Evolutionary conservation across 2,888 invertebrate species (phyloP).

Genomic region (Tethea ocularis): DNA sequence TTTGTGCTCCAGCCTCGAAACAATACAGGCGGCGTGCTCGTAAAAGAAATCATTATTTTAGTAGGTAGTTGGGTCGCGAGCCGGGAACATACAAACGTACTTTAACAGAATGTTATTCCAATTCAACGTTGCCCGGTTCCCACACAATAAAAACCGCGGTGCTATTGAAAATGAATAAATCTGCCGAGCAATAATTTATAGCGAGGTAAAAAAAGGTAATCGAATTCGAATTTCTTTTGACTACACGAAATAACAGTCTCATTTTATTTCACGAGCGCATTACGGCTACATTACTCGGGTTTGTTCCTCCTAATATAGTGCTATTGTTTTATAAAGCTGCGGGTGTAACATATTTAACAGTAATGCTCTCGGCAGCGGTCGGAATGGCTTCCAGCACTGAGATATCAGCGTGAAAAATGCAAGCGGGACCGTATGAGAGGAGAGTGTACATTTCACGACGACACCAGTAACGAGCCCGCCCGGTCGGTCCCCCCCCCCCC

Average conservation of each 20-base stretch:
- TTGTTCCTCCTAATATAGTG: not conserved
- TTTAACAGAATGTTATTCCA: slow-evolving; percentile 1
- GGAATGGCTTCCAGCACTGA: not conserved
- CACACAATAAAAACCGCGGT: slow-evolving; percentile 3
- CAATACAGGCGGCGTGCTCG: slow-evolving; percentile 22
- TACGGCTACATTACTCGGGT: not conserved
- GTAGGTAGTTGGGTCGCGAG: slow-evolving; percentile 11
- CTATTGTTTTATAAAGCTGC: slow-evolving; percentile 1
- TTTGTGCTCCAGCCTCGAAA: slow-evolving; percentile 27
- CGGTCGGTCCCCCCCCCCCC: not conserved
- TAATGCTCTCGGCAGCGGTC: slow-evolving; percentile 5
- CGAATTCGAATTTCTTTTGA: not conserved
- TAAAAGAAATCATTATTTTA: slow-evolving; percentile 32
- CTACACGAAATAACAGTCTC: not conserved
- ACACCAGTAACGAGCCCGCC: not conserved
- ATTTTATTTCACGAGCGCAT: not conserved
- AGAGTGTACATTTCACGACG: not conserved
- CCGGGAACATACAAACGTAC: slow-evolving; percentile 2
- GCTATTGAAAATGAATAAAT: slow-evolving; percentile 2
- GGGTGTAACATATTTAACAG: slow-evolving; percentile 5
- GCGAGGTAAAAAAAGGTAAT: not conserved
- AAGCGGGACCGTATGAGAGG: not conserved
- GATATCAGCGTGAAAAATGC: slow-evolving; percentile 5
- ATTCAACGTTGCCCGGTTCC: not conserved
- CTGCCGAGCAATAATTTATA: slow-evolving; percentile 1